Percentiles rank a stretch among this genome's conserved stretches.
These are phyloP conservation scores for Oenanthe melanoleuca DNA, from an alignment of 2,113 vertebrate species.

Conservation along the genomic window DNA sequence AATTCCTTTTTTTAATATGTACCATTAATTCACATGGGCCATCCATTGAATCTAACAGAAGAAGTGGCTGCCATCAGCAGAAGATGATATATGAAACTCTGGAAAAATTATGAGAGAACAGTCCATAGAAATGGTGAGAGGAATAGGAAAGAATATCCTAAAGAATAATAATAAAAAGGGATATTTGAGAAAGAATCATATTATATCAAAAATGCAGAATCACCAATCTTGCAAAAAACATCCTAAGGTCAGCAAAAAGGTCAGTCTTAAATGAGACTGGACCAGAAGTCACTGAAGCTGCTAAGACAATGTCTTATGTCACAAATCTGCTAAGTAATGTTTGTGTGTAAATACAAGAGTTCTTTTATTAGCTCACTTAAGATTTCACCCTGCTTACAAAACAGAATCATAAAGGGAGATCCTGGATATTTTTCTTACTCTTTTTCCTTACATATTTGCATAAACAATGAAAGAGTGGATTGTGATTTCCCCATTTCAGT, in stretches of 20 bases:
- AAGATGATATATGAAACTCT: neutral
- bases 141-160: neutral
- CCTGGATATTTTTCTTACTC: neutral
- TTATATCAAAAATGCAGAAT: neutral
- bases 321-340: neutral
- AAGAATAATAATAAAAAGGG: neutral
- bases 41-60: neutral
- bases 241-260: neutral
- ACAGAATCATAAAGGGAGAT: neutral
- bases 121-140: neutral
- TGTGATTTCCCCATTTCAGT: neutral
- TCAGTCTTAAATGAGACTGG: neutral
- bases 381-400: neutral
- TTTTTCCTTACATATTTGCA: neutral
- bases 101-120: neutral
- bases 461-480: neutral
- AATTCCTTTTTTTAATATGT: neutral
- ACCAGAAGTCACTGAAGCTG: neutral
- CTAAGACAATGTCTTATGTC: neutral
- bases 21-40: neutral
- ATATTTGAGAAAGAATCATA: neutral
- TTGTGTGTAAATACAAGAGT: neutral
- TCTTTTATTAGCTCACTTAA: neutral
- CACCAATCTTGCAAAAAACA: neutral
- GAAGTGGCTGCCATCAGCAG: neutral